Evolutionary conservation across 2,888 invertebrate species (phyloP), one percentile per base, ranked within the genome.

Genomic region (Agrochola lota): DNA sequence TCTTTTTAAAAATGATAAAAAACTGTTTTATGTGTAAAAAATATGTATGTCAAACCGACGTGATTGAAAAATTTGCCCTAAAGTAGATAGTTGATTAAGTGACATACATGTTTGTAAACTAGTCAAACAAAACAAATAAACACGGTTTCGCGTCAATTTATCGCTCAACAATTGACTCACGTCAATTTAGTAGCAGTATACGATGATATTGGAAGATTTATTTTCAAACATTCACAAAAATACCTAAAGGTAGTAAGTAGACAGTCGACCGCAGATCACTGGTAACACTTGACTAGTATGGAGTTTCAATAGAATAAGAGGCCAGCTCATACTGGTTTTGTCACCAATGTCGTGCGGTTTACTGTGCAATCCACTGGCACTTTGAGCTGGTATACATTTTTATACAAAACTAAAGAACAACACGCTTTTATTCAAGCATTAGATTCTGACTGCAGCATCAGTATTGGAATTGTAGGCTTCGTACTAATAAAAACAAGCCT

Each of bases 141-240:
- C 20, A 26, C 12, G n/a, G n/a, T n/a, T n/a, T n/a, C n/a, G 7
- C 26, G 0, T 26, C 20, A 40, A 20, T 40, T 12, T 15, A 43
- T 7, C 69, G 1, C 17, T 46, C 4, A 9, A 17, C 46, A 46
- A 35, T 67, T 15, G 23, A 12, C 2, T 71, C 8, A 20, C 5
- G 2, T 17, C 5, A 35, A 70, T 40, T 49, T 20, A 15, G 2
- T 26, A 26, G 2, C 26, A 26, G 26, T 55, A 23, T 40, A 49
- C 23, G 35, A 77, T 77, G 49, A 60, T n/a, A 77, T 74, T 74
- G 60, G 49, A 77, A 77, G 17, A 12, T 40, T 11, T 71, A 1
- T 75, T 15, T 68, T 35, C 6, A 46, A 17, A 71, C 8, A 23
- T 6, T 43, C 12, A 6, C 5, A 43, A 8, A 69, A 17, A 26